phyloP scores from a whole-genome alignment of 2,797 vertebrate genomes.

The Siniperca obscura region DNA sequence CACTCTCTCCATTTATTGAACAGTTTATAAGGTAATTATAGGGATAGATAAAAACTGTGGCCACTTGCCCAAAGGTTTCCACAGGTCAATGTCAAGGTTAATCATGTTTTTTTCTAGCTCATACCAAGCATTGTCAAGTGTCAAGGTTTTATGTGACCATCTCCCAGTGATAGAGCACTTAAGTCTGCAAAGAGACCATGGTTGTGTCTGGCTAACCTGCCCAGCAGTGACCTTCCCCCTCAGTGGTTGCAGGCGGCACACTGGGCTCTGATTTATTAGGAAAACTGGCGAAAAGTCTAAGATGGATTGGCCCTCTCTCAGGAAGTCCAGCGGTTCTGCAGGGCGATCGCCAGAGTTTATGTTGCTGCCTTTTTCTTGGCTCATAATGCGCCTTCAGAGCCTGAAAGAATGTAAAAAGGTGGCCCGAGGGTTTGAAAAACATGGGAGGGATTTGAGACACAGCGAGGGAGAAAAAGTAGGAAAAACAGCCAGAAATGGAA shows the following conservation, averaged over 20 bases:
- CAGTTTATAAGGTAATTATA: slow-evolving; percentile 60
- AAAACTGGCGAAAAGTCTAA: slow-evolving; percentile 49
- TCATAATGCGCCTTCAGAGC: slow-evolving; percentile 56
- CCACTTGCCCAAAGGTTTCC: slow-evolving; percentile 41
- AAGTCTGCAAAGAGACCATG: slow-evolving; percentile 30
- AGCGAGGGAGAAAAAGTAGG: slow-evolving; percentile 10
- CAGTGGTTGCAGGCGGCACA: slow-evolving; percentile 47
- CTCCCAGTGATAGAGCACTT: slow-evolving; percentile 2
- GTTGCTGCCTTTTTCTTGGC: slow-evolving; percentile 68
- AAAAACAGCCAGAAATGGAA: slow-evolving; percentile 50
- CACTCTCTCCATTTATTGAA: slow-evolving; percentile 40
- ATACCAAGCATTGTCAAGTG: slow-evolving; percentile 23
- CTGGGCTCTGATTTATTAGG: slow-evolving; percentile 64
- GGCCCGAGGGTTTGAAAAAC: slow-evolving; percentile 76
- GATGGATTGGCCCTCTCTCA: slow-evolving; percentile 56
- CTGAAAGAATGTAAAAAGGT: slow-evolving; percentile 78
- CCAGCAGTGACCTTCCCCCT: slow-evolving; percentile 51
- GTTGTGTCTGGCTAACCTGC: slow-evolving; percentile 51
- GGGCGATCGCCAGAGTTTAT: slow-evolving; percentile 53
- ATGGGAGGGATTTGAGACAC: slow-evolving; percentile 61
- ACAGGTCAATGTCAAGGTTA: slow-evolving; percentile 54
- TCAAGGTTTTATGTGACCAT: slow-evolving; percentile 46
- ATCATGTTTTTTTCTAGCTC: slow-evolving; percentile 19
- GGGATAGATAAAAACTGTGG: slow-evolving; percentile 42
- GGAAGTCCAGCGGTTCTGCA: slow-evolving; percentile 53